Base-by-base conservation (phyloP, 2,888 invertebrate species). In the Watsonalla cultraria region DNA sequence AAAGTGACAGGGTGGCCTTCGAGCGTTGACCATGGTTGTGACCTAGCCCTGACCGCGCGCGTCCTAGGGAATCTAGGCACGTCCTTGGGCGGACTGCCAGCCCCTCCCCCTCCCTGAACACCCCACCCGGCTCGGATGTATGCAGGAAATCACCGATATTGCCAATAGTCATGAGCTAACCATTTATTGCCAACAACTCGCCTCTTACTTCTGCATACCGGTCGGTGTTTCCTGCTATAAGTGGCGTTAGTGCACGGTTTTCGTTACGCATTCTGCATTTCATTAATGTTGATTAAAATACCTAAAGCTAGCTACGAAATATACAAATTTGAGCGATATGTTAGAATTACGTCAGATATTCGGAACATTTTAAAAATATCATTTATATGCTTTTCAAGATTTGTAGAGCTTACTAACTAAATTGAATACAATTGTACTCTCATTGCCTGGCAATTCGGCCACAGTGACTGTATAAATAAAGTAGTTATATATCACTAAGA, bases 1-100 rank as follows among this genome's bases (percentile, higher is more conserved):
- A 2, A 2, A 24, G 24, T 24, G 24, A 24, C 24, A 42, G 9
- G 52, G 24, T 45, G 53, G 52, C 51, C 67, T 68, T 67, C 68
- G 64, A 54, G 55, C 35, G 35, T 57, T 58, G 55, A 60, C 66
- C 63, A 55, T 65, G 61, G 54, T 46, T 56, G 47, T 56, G 74
- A 72, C 70, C 73, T 74, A 77, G 74, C 90, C 86, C 74, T 86
- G 87, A 86, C 88, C 84, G 78, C 54, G 61, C 51, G 45, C 55
- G 68, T 80, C 80, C 83, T 84, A 85, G 86, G 83, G 69, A 76
- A 72, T 77, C 83, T 85, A 82, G 78, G 61, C 56, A 68, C 66
- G 85, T 82, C 87, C 88, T 84, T 84, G 89, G 87, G 86, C 86
- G 62, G 45, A 42, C 55, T 80, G 86, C 89, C 86, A 87, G 68